A percentile compares a stretch with the other conserved stretches of the same genome.
Conservation (phyloP, 2,113 vertebrate species). For the Gopherus evgoodei region DNA sequence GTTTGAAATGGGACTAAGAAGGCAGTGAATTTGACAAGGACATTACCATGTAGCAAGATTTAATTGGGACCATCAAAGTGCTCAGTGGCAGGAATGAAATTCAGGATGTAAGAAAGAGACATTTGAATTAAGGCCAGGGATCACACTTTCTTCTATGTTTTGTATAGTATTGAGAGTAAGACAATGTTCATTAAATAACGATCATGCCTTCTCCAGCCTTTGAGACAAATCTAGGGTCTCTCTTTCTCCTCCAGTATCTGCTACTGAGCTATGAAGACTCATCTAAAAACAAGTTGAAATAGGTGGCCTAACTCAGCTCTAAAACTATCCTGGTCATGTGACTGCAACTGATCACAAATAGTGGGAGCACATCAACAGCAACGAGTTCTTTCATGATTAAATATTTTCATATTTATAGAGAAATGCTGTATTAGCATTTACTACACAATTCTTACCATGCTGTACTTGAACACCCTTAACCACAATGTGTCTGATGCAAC, state of each 20-base stretch:
- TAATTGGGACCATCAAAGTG: not conserved
- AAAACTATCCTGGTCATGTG: not conserved
- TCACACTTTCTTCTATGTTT: not conserved
- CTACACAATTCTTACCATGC: not conserved
- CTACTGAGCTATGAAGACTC: not conserved
- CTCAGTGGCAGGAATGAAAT: not conserved
- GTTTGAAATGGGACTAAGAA: no score
- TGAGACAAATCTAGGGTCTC: not conserved
- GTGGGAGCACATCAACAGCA: not conserved
- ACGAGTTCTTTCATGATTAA: not conserved
- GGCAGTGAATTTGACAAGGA: no score
- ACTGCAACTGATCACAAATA: not conserved
- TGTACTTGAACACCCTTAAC: not conserved
- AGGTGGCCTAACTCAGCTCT: not conserved
- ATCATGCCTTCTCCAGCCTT: not conserved
- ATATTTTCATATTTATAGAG: not conserved
- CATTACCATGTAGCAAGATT: not conserved
- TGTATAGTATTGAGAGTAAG: not conserved
- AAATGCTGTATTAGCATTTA: not conserved
- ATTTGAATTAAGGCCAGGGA: not conserved
- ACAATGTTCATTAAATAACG: not conserved
- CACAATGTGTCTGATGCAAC: not conserved
- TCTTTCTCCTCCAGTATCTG: not conserved
- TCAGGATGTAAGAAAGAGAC: not conserved
- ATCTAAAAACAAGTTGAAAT: not conserved